These are phyloP conservation scores for Parauchenoglanis punctatus DNA, from an alignment of 2,797 vertebrate species.

Conservation along the genomic window DNA sequence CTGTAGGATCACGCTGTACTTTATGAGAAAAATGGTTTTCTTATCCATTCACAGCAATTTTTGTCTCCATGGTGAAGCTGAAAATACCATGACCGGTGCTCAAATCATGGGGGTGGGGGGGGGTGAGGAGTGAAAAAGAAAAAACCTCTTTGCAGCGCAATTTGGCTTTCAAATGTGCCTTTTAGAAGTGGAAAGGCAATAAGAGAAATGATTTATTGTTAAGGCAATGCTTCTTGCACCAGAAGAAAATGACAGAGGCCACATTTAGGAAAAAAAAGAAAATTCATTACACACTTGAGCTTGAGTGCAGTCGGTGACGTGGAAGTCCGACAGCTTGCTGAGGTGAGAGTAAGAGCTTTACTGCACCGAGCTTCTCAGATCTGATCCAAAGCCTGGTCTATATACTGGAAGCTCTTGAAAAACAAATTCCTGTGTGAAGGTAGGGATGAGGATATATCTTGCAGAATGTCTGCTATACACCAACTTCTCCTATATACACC, in stretches of 20 bases:
- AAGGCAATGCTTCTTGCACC: slow-evolving; percentile 15
- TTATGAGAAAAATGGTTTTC: slow-evolving; percentile 13
- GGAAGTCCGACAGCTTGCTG: background rate
- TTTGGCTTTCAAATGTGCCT: slow-evolving; percentile 48
- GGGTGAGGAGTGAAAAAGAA: background rate
- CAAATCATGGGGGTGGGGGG: background rate
- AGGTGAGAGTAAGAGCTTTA: background rate
- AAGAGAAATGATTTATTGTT: slow-evolving; percentile 38
- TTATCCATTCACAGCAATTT: slow-evolving; percentile 34
- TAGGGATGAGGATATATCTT: background rate
- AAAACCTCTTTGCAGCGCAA: slow-evolving; percentile 24
- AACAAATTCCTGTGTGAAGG: background rate
- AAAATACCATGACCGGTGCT: background rate
- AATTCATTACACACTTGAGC: slow-evolving; percentile 38
- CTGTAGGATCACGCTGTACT: background rate
- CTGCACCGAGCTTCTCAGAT: background rate
- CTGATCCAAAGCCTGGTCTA: background rate
- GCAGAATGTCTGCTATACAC: background rate
- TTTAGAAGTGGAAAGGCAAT: slow-evolving; percentile 38
- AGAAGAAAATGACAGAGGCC: slow-evolving; percentile 26
- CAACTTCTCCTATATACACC: background rate
- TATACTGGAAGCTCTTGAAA: background rate
- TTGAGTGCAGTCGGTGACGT: slow-evolving; percentile 15
- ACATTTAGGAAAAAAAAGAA: background rate
- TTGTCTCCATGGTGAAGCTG: slow-evolving; percentile 25